Evolutionary conservation across 2,113 vertebrate species (phyloP).

Genomic region (Mesitornis unicolor): DNA sequence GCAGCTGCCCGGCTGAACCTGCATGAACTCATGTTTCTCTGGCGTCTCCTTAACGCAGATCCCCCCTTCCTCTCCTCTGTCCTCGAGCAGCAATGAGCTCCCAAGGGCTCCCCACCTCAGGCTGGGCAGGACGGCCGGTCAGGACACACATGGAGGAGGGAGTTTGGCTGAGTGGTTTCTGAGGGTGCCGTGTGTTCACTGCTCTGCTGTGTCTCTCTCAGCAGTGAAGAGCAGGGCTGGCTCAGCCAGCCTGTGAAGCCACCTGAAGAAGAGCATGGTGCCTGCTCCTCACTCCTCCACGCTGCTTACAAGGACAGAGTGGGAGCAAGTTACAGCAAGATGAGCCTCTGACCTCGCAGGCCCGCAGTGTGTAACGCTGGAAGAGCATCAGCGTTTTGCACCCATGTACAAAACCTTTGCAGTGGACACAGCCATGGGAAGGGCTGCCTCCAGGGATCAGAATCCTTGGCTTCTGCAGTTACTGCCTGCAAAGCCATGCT

Average conservation of each 20-base stretch:
- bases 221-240: not conserved
- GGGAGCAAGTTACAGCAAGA: not conserved
- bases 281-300: not conserved
- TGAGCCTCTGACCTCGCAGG: not conserved
- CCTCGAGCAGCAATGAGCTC: fast-evolving
- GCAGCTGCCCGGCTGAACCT: not conserved
- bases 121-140: fast-evolving
- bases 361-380: not conserved
- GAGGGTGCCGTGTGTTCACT: fast-evolving
- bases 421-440: not conserved
- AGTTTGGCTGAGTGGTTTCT: not conserved
- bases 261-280: not conserved
- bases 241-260: not conserved
- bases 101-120: not conserved
- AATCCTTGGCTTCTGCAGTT: not conserved
- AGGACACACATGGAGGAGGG: fast-evolving
- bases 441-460: not conserved
- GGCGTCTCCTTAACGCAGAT: not conserved
- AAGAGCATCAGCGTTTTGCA: not conserved
- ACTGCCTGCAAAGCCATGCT: not conserved
- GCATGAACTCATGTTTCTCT: not conserved
- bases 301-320: not conserved
- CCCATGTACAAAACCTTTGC: not conserved
- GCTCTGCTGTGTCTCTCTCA: not conserved
- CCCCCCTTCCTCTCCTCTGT: too few relatives aligned